phyloP scores from a whole-genome alignment of 2,888 invertebrate genomes.

The Nudaria mundana region DNA sequence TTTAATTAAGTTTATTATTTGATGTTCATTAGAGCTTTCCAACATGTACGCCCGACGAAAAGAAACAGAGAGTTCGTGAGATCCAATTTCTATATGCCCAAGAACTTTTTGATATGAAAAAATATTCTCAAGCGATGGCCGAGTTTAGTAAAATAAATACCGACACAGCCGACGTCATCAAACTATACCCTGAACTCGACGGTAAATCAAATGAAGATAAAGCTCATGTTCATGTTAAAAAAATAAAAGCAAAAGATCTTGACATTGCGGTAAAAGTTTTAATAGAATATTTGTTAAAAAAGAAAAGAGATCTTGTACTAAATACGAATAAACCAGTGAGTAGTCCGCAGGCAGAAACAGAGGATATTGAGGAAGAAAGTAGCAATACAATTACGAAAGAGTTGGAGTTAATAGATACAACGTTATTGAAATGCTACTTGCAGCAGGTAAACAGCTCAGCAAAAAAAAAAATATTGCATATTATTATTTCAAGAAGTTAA shows the following conservation, averaged over 20 bases:
- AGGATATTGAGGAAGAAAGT: slow-evolving; percentile 47
- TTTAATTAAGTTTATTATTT: background rate
- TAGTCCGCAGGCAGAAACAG: slow-evolving; percentile 36
- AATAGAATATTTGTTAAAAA: slow-evolving; percentile 93
- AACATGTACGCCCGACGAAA: slow-evolving; percentile 90
- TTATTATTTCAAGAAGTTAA: no score
- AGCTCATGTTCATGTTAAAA: slow-evolving; percentile 45
- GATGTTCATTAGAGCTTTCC: slow-evolving; percentile 85
- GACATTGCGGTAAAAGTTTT: slow-evolving; percentile 94
- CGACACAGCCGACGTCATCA: slow-evolving; percentile 97
- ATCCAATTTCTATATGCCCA: slow-evolving; percentile 96
- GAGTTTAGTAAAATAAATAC: slow-evolving; percentile 94
- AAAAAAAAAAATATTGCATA: background rate
- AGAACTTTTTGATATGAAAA: slow-evolving; percentile 93
- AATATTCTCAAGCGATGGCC: slow-evolving; percentile 94
- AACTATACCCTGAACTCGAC: slow-evolving; percentile 94
- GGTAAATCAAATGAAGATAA: slow-evolving; percentile 59
- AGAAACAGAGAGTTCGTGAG: slow-evolving; percentile 89
- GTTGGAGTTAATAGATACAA: slow-evolving; percentile 97
- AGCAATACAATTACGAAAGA: slow-evolving; percentile 41
- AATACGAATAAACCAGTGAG: slow-evolving; percentile 10
- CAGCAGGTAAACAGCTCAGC: slow-evolving; percentile 86
- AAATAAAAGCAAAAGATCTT: slow-evolving; percentile 90
- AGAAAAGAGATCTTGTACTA: slow-evolving; percentile 79
- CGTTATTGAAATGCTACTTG: slow-evolving; percentile 97